Percentiles rank a stretch among this genome's conserved stretches.
These are phyloP conservation scores for Cataglyphis altisquamis DNA, from an alignment of 2,888 invertebrate species.

Conservation along the genomic window DNA sequence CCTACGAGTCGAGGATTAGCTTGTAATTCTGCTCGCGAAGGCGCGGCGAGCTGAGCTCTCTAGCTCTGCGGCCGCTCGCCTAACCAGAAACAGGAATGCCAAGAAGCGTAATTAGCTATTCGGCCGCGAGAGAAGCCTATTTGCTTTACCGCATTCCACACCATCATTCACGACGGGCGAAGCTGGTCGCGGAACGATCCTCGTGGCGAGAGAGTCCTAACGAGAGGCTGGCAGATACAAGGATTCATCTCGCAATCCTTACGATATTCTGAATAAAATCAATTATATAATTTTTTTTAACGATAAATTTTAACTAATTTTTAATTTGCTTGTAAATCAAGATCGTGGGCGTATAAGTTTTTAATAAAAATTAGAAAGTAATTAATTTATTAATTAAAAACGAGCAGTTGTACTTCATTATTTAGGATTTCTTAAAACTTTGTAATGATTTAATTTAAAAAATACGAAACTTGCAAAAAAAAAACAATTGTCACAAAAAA, in stretches of 20 bases:
- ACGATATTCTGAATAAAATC: not conserved
- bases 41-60: constrained; percentile 48
- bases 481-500: not conserved
- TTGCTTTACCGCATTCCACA: constrained; percentile 83
- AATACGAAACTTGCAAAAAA: not conserved
- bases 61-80: constrained; percentile 69
- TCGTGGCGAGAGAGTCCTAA: constrained; percentile 32
- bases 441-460: not conserved
- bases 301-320: not conserved
- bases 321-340: not conserved
- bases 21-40: constrained; percentile 76
- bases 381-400: not conserved
- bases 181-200: constrained; percentile 49
- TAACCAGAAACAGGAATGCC: constrained; percentile 85
- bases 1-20: constrained; percentile 85
- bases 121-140: constrained; percentile 81
- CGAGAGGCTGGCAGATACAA: constrained; percentile 32
- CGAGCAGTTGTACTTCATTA: not conserved
- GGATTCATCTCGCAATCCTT: constrained; percentile 23
- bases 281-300: not conserved
- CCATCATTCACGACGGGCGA: constrained; percentile 76
- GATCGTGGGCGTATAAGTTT: not conserved
- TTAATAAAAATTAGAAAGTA: not conserved
- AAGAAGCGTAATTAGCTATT: constrained; percentile 85
- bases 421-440: not conserved